Evolutionary conservation across 2,797 vertebrate species (phyloP).

Genomic region (Squalus acanthias): DNA sequence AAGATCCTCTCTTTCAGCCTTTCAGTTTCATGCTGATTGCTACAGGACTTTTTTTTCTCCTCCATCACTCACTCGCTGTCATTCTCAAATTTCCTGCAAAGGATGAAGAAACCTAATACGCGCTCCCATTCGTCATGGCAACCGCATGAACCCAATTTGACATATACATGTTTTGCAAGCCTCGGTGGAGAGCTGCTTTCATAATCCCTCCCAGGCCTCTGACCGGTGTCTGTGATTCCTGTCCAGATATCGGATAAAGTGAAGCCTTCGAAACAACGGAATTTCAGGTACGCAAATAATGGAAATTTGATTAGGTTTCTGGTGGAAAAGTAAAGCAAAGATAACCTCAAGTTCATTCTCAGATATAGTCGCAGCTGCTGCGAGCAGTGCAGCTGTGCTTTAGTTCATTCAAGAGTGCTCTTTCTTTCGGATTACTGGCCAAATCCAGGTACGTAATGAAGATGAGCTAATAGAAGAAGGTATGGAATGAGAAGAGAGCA

Average conservation of each 20-base stretch:
- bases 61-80: background rate
- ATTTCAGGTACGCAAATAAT: background rate
- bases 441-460: background rate
- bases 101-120: background rate
- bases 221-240: background rate
- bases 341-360: background rate
- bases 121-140: background rate
- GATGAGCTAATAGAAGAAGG: background rate
- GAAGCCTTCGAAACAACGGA: background rate
- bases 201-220: background rate
- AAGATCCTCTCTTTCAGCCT: background rate
- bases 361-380: background rate
- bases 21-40: background rate
- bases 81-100: conserved; percentile 1
- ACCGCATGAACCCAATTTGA: conserved; percentile 3
- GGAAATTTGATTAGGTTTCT: background rate
- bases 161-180: background rate
- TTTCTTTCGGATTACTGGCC: background rate
- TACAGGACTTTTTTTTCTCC: background rate
- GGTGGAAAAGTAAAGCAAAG: background rate
- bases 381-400: background rate
- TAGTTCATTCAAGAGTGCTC: background rate
- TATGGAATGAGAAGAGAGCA: background rate
- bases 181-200: background rate
- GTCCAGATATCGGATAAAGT: background rate